Base-by-base conservation (phyloP, 2,888 invertebrate species). In the Tenthredo distinguenda region DNA sequence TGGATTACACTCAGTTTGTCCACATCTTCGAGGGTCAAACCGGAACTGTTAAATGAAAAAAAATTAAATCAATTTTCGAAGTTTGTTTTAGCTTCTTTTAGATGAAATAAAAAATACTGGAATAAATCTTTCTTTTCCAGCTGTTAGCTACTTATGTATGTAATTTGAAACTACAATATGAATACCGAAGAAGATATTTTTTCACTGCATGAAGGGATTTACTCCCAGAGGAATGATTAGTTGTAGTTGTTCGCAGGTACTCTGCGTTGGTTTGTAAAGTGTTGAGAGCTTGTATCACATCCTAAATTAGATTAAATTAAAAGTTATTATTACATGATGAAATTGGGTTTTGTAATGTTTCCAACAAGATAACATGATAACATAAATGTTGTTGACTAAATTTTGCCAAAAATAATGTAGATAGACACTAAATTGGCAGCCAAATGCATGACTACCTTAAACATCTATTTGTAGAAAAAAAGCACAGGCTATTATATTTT, bases 1-100 rank as follows among this genome's bases (percentile, higher is more conserved):
- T 99, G 99, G 91, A 99, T 98, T 68, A 99, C 96, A 84, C 98
- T 97, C 26, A 99, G 92, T 84, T 95, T 94, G 89, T 97, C 96
- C 85, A 99, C 92, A 87, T 96, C 95, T 0, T 96, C 94, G 31
- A 96, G 87, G 0, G 94, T 93, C 2, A 97, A 92, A 31, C 97
- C 97, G 58, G 95, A 95, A 86, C 96, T 95, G 82, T 72, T 87
- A 90, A 90, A 88, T 85, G 89, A 79, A 81, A 81, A 88, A 31
- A 74, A 84, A 76, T 26, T 76, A 10, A 72, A 85, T 85, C 12
- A 87, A 87, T 9, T 40, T 37, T 58, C 79, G n/a, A 55, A 84
- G 1, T 40, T 34, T 26, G 4, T 40, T 21, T 3, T 9, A 47
- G 15, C 21, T 62, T 87, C 18, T 85, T 62, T 74, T 31, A 21